Conservation (phyloP, 2,797 vertebrate genomes). For the Caiman crocodilus region DNA sequence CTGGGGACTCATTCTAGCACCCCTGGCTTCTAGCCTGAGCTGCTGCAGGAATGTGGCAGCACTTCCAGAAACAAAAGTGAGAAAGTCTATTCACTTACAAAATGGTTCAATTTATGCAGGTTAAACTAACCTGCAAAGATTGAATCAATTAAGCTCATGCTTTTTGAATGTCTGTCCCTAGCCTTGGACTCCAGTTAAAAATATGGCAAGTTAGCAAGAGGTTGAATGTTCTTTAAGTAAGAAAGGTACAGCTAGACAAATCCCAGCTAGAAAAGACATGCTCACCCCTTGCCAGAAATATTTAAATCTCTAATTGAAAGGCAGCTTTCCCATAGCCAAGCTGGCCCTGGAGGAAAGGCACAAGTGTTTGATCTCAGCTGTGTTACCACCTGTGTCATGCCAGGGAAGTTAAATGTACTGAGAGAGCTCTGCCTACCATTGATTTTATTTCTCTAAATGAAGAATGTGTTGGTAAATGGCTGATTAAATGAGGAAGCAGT, state of each 20-base stretch:
- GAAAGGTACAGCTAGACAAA: neutral
- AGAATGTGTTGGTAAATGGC: slow-evolving; percentile 58
- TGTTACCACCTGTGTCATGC: slow-evolving; percentile 61
- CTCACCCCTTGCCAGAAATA: slow-evolving; percentile 56
- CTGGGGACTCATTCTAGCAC: too few species aligned
- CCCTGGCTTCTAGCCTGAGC: too few species aligned
- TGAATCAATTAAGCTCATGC: too few species aligned
- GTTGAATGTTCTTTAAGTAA: neutral
- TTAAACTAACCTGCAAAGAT: too few species aligned
- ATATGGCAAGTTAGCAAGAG: neutral
- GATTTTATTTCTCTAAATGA: slow-evolving; percentile 67
- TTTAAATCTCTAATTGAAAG: slow-evolving; percentile 38
- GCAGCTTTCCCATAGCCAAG: slow-evolving; percentile 54
- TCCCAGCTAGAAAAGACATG: slow-evolving; percentile 21
- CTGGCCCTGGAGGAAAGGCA: slow-evolving; percentile 60
- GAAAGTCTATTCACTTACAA: too few species aligned
- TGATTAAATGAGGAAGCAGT: slow-evolving; percentile 66
- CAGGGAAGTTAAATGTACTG: slow-evolving; percentile 60
- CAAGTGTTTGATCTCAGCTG: slow-evolving; percentile 68
- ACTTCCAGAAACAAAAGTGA: too few species aligned
- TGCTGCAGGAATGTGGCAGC: too few species aligned
- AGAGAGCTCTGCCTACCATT: slow-evolving; percentile 54
- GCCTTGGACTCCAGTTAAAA: neutral
- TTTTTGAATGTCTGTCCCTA: neutral
- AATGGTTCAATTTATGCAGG: too few species aligned